A percentile compares a stretch with the other conserved stretches of the same genome.
These are phyloP conservation scores for Scaptomyza pallida DNA, from an alignment of 1,140 invertebrate species.

Conservation along the genomic window DNA sequence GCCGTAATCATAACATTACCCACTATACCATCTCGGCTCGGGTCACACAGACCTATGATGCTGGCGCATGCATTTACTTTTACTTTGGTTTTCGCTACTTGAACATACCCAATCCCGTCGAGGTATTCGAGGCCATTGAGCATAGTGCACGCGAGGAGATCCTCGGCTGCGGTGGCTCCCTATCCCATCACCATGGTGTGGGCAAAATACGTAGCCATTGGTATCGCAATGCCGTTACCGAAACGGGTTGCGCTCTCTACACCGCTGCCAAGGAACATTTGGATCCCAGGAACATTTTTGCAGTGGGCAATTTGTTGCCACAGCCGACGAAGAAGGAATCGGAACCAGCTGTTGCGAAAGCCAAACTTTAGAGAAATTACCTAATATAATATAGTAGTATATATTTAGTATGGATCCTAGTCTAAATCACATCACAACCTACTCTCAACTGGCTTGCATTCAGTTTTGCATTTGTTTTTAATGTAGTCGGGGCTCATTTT, in stretches of 20 bases:
- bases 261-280: slow-evolving; percentile 92
- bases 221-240: slow-evolving; percentile 91
- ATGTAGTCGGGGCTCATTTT: slow-evolving; percentile 60
- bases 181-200: slow-evolving; percentile 98
- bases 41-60: slow-evolving; percentile 98
- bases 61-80: slow-evolving; percentile 98
- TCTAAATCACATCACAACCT: slow-evolving; percentile 48
- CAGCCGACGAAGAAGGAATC: not conserved
- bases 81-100: slow-evolving; percentile 97
- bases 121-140: slow-evolving; percentile 93
- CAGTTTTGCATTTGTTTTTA: slow-evolving; percentile 41
- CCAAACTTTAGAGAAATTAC: slow-evolving; percentile 67
- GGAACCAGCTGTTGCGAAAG: slow-evolving; percentile 50
- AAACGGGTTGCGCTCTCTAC: slow-evolving; percentile 90
- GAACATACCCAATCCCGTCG: slow-evolving; percentile 88
- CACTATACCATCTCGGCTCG: slow-evolving; percentile 91
- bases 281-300: slow-evolving; percentile 98
- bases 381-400: slow-evolving; percentile 7
- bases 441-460: slow-evolving; percentile 32
- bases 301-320: slow-evolving; percentile 90
- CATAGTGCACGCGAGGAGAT: slow-evolving; percentile 95
- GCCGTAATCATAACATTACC: slow-evolving; percentile 86
- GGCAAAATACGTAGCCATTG: slow-evolving; percentile 96
- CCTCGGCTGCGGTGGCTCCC: slow-evolving; percentile 93
- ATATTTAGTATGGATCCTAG: slow-evolving; percentile 44